Evolutionary conservation across 37 sponge, comb jelly and placozoan species (phyloP).

Genomic region (Petrosia ficiformis): DNA sequence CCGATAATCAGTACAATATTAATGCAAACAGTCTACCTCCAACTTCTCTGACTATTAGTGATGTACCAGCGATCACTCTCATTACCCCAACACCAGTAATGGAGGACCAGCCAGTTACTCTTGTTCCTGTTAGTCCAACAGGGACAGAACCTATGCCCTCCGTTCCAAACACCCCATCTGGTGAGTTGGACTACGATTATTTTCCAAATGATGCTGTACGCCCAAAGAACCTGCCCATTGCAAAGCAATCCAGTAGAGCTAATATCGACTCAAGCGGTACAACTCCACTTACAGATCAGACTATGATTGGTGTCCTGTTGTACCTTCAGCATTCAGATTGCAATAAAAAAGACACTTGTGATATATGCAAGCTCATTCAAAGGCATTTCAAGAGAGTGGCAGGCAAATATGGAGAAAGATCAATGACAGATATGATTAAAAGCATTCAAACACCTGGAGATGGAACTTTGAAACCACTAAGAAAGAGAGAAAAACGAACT

Average conservation of each 20-base stretch:
- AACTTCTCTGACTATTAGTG: too few species aligned
- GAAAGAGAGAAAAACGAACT: neutral
- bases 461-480: neutral
- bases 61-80: neutral
- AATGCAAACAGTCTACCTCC: too few species aligned
- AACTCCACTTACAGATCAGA: neutral
- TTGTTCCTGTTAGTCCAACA: neutral
- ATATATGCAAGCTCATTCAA: neutral
- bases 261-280: neutral
- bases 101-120: neutral
- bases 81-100: neutral
- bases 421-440: neutral
- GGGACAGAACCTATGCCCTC: neutral
- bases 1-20: too few species aligned
- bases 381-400: neutral
- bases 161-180: neutral
- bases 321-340: slow-evolving; percentile 1
- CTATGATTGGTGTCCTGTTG: neutral
- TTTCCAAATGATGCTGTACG: neutral
- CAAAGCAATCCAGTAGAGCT: neutral
- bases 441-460: neutral
- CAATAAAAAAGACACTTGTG: neutral
- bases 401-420: neutral
- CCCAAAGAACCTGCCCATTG: neutral
- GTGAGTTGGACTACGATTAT: too few species aligned